Conservation (phyloP, 2,797 vertebrate genomes). For the Poeciliopsis paucimaculata region DNA sequence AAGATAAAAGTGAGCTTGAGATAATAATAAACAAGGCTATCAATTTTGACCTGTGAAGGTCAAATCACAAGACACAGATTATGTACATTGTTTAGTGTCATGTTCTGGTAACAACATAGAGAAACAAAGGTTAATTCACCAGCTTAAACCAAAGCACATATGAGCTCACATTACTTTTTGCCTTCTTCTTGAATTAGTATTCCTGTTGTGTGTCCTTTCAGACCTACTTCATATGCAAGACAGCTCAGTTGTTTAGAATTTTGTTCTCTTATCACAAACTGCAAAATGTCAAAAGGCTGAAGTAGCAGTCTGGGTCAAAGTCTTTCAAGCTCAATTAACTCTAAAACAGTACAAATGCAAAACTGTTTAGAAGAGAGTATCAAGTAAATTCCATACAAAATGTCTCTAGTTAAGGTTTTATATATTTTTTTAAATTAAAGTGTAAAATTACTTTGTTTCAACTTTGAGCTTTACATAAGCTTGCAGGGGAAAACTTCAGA, state of each 20-base stretch:
- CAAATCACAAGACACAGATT: constrained; percentile 54
- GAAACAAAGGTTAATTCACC: constrained; percentile 31
- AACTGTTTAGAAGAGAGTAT: constrained; percentile 12
- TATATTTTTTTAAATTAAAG: constrained; percentile 25
- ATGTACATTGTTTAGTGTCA: constrained; percentile 44
- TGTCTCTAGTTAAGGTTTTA: neutral
- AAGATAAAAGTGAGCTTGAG: constrained; percentile 50
- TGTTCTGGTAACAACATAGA: constrained; percentile 24
- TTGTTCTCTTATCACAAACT: constrained; percentile 30
- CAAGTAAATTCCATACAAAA: constrained; percentile 1
- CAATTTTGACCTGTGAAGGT: constrained; percentile 60
- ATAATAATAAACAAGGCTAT: constrained; percentile 43
- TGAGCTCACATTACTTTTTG: constrained; percentile 13
- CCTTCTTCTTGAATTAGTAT: constrained; percentile 2
- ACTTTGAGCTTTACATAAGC: constrained; percentile 72
- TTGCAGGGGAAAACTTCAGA: constrained; percentile 62
- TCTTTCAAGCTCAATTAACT: constrained; percentile 22
- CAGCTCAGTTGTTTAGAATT: constrained; percentile 22
- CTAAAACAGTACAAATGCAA: constrained; percentile 17
- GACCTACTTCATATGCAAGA: constrained; percentile 11
- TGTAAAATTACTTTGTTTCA: constrained; percentile 52
- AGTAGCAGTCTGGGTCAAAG: constrained; percentile 8
- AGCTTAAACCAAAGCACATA: constrained; percentile 18
- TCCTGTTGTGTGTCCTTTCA: constrained; percentile 15
- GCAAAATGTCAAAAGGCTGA: constrained; percentile 38